phyloP scores from a whole-genome alignment of 2,797 vertebrate genomes.

The Allobates femoralis region DNA sequence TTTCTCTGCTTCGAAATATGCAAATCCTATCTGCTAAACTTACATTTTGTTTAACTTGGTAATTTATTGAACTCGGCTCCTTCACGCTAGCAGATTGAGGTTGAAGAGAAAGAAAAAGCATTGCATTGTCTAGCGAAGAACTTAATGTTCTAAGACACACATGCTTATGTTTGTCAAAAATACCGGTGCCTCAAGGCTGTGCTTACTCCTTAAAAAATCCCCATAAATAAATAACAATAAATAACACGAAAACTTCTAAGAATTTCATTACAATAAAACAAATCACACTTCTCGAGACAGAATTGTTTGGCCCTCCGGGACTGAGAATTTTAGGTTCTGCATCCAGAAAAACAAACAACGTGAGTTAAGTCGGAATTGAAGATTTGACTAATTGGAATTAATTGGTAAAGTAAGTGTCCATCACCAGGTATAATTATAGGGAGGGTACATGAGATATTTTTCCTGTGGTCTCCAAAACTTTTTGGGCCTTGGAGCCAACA shows the following conservation, averaged over 20 bases:
- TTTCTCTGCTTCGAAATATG: constrained; percentile 20
- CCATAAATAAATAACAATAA: constrained; percentile 24
- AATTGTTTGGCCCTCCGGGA: constrained; percentile 26
- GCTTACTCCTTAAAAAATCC: background rate
- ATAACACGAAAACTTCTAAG: constrained; percentile 12
- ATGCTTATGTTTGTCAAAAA: constrained; percentile 35
- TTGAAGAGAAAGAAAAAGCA: background rate
- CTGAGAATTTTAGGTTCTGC: background rate
- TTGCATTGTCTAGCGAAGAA: constrained; percentile 27
- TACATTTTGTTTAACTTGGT: constrained; percentile 42
- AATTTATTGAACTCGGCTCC: constrained; percentile 36
- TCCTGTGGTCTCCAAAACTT: background rate
- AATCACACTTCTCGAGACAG: constrained; percentile 13
- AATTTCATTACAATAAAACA: constrained; percentile 36
- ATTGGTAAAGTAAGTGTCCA: background rate
- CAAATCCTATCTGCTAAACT: constrained; percentile 38
- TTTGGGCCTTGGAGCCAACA: background rate
- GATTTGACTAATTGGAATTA: background rate
- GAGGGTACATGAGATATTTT: background rate
- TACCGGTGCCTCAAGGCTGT: background rate
- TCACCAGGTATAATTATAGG: background rate
- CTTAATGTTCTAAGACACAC: constrained; percentile 37
- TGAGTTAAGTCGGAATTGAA: background rate
- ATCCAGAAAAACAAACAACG: background rate
- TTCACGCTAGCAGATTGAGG: constrained; percentile 22